These are phyloP conservation scores for Hypotaenidia philippensis DNA, from an alignment of 2,797 vertebrate genomes.

Conservation along the genomic window DNA sequence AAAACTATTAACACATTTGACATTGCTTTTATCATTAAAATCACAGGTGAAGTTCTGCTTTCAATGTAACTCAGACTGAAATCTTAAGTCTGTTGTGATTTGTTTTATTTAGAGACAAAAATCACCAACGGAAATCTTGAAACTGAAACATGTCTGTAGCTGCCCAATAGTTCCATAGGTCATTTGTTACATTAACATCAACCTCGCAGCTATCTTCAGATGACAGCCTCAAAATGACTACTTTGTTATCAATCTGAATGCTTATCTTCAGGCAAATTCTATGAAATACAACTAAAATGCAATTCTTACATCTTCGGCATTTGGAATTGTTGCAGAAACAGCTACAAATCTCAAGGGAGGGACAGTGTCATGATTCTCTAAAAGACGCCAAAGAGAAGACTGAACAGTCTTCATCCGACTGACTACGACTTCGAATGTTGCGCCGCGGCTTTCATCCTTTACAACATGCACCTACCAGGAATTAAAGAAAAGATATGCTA, in stretches of 20 bases:
- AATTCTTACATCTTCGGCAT: slow-evolving; percentile 91
- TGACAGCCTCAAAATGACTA: neutral
- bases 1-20: neutral
- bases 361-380: slow-evolving; percentile 70
- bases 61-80: neutral
- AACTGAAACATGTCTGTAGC: neutral
- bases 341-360: slow-evolving; percentile 92
- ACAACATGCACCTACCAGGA: slow-evolving; percentile 90
- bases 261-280: neutral
- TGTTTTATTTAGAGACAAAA: neutral
- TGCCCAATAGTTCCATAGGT: neutral
- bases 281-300: slow-evolving; percentile 24
- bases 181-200: neutral
- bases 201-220: neutral
- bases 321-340: slow-evolving; percentile 96
- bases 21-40: neutral
- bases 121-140: neutral
- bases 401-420: slow-evolving; percentile 97
- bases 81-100: neutral
- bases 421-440: slow-evolving; percentile 96
- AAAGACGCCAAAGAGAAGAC: slow-evolving; percentile 75
- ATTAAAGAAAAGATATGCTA: neutral
- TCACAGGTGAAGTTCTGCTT: neutral
- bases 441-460: slow-evolving; percentile 93
- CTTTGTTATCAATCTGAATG: neutral